Base-by-base conservation (phyloP, 2,888 invertebrate genomes). In the Apodemia duryi region DNA sequence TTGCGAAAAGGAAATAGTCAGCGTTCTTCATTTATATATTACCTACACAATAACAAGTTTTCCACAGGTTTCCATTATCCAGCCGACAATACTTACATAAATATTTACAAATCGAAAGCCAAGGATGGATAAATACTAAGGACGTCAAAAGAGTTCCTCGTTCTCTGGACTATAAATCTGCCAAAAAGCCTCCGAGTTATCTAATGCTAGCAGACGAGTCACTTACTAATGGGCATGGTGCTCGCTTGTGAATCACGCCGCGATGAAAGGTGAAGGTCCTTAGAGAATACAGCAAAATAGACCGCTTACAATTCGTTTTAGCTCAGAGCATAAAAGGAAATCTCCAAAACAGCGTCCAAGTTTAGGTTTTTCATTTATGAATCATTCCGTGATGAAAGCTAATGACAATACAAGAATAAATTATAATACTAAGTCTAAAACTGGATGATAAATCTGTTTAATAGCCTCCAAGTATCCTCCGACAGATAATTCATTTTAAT, bases 231-330 rank as follows among this genome's bases (percentile, higher is more conserved):
- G 71, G 71, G 68, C 68, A 66, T 68, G 68, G 69, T 67, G 67
- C 64, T 66, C 67, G 75, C 76, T 75, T 79, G 86, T 90, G 88
- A 89, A 88, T 91, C 89, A 89, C 73, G 69, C 70, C 65, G 73
- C 83, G 86, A 84, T 88, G 88, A 89, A 85, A 83, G 83, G 74
- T 74, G 57, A 57, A 35, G 35, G 57, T 57, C 32, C 32, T 57
- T 57, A 32, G 57, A 57, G 13, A 7, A 35, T 57, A 49, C 6
- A n/a, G 2, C 21, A 9, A 46, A 46, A 46, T 13, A 46, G 46
- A 46, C 4, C 46, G 5, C 46, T 13, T 13, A 1, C 13, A 46
- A 46, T n/a, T 4, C 5, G 4, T 6, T 13, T 4, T n/a, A 46
- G 13, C 6, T 13, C 0, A 46, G n/a, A 46, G 46, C 4, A 1